These are phyloP conservation scores for Polydrusus cervinus DNA, from an alignment of 2,888 invertebrate species.

Conservation along the genomic window DNA sequence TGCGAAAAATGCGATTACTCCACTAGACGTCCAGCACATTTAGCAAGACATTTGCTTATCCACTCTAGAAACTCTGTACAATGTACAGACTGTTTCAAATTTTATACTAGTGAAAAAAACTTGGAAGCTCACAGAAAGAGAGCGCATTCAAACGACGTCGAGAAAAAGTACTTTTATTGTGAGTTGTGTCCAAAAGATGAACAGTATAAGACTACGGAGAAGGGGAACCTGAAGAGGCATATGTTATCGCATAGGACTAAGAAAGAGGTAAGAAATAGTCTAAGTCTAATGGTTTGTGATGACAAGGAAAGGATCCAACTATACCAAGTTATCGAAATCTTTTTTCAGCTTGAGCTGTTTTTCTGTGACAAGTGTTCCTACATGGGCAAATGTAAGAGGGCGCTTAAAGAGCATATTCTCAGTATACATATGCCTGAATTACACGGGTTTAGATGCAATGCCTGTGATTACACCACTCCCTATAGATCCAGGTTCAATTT, in stretches of 20 bases:
- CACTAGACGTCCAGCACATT: slow-evolving; percentile 24
- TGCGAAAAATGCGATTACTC: slow-evolving; percentile 38
- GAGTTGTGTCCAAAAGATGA: slow-evolving; percentile 42
- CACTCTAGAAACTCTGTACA: slow-evolving; percentile 26
- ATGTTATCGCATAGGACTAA: slow-evolving; percentile 38
- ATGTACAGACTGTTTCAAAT: slow-evolving; percentile 22
- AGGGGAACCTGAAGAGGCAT: slow-evolving; percentile 39
- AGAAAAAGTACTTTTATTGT: slow-evolving; percentile 34
- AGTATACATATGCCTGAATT: slow-evolving; percentile 41
- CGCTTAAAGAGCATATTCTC: slow-evolving; percentile 36
- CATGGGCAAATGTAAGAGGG: slow-evolving; percentile 28
- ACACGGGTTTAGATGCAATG: slow-evolving; percentile 30
- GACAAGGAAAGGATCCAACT: too few species aligned
- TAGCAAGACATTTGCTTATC: slow-evolving; percentile 21
- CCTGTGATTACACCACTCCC: slow-evolving; percentile 37
- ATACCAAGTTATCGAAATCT: not conserved
- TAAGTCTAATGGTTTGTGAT: too few species aligned
- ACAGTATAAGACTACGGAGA: slow-evolving; percentile 41
- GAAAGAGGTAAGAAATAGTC: slow-evolving; percentile 30
- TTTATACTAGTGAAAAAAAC: slow-evolving; percentile 31
- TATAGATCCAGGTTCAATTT: slow-evolving; percentile 30
- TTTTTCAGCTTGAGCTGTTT: slow-evolving; percentile 39
- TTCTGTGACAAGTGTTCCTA: slow-evolving; percentile 44
- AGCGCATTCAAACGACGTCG: slow-evolving; percentile 10
- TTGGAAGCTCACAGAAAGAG: slow-evolving; percentile 26